phyloP scores from a whole-genome alignment of 2,113 vertebrate species.

The Rhegmatorhina hoffmannsi region DNA sequence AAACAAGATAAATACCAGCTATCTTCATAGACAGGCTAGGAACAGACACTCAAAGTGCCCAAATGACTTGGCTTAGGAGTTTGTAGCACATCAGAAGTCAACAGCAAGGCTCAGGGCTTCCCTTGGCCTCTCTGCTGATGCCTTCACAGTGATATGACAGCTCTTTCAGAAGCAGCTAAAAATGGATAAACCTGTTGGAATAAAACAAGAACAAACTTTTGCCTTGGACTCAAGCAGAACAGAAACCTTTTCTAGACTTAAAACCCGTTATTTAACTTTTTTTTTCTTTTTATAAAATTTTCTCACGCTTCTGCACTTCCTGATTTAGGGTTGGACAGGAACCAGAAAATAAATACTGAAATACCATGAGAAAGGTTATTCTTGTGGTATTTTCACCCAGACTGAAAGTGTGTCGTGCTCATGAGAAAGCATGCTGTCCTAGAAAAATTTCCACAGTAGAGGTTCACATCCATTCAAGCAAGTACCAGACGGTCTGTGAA shows the following conservation, averaged over 20 bases:
- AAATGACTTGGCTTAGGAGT: background rate
- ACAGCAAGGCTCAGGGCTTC: background rate
- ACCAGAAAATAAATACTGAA: slow-evolving; percentile 71
- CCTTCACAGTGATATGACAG: background rate
- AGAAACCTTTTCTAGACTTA: slow-evolving; percentile 32
- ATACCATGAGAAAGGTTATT: slow-evolving; percentile 72
- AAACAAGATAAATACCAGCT: background rate
- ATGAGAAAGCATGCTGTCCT: slow-evolving; percentile 64
- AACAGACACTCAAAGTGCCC: accelerated
- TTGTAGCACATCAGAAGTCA: background rate
- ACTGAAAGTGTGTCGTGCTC: slow-evolving; percentile 37
- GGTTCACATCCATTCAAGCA: slow-evolving; percentile 42
- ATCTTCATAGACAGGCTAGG: background rate
- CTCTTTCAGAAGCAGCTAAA: background rate
- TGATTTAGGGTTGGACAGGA: slow-evolving; percentile 68
- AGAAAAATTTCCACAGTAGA: slow-evolving; percentile 61
- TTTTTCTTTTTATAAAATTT: slow-evolving; percentile 66
- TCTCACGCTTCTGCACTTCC: slow-evolving; percentile 70
- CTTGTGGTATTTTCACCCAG: slow-evolving; percentile 70
- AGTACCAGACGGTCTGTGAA: slow-evolving; percentile 38
- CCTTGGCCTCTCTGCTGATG: background rate
- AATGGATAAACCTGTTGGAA: slow-evolving; percentile 41
- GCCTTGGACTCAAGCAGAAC: background rate
- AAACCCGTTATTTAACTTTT: slow-evolving; percentile 39
- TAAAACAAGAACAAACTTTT: slow-evolving; percentile 16